A percentile compares a stretch with the other conserved stretches of the same genome.
These are phyloP conservation scores for Budorcas taxicolor DNA, from an alignment of 2,113 vertebrate genomes.

Conservation along the genomic window DNA sequence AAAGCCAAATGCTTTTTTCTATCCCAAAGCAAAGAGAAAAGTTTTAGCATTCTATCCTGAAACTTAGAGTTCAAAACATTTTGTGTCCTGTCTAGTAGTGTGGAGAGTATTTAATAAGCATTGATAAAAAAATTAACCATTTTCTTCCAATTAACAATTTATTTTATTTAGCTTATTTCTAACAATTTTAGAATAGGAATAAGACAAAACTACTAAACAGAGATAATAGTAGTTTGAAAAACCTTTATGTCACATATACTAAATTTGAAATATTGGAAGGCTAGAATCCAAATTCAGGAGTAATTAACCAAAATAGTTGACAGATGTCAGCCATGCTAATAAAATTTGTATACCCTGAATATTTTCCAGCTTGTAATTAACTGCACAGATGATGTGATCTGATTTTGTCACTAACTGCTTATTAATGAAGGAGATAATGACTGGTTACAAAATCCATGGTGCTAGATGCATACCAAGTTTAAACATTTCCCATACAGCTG, in stretches of 20 bases:
- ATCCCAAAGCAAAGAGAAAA: background rate
- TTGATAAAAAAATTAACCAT: background rate
- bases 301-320: slow-evolving; percentile 71
- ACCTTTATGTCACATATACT: slow-evolving; percentile 43
- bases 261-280: slow-evolving; percentile 54
- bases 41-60: background rate
- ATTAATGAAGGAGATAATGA: slow-evolving; percentile 77
- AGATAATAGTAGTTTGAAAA: slow-evolving; percentile 50
- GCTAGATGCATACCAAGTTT: slow-evolving; percentile 54
- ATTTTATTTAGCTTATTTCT: slow-evolving; percentile 45
- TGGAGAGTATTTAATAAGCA: background rate
- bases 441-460: slow-evolving; percentile 67
- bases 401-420: slow-evolving; percentile 79
- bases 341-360: slow-evolving; percentile 68
- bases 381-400: slow-evolving; percentile 72
- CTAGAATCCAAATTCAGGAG: slow-evolving; percentile 57
- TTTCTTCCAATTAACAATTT: background rate
- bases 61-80: slow-evolving; percentile 32
- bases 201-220: slow-evolving; percentile 48
- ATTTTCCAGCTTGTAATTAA: slow-evolving; percentile 66
- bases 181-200: slow-evolving; percentile 19
- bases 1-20: background rate
- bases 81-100: background rate
- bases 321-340: slow-evolving; percentile 73
- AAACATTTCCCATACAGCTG: slow-evolving; percentile 65